Evolutionary conservation across 2,113 vertebrate species (phyloP).

Genomic region (Pontoporia blainvillei): DNA sequence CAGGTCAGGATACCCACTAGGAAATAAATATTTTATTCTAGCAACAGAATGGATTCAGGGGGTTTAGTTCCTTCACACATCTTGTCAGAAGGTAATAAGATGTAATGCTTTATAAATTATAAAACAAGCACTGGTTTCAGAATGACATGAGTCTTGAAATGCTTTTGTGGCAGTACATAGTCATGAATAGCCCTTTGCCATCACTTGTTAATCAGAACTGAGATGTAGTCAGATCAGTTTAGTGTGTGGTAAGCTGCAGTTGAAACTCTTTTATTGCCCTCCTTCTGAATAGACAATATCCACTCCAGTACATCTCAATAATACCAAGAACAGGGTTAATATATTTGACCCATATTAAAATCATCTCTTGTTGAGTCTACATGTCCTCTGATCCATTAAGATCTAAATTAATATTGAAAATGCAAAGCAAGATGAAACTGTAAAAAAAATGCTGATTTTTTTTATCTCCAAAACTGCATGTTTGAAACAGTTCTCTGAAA

Average conservation of each 20-base stretch:
- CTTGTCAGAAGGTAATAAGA: conserved; percentile 64
- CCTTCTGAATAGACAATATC: not conserved
- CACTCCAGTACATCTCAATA: not conserved
- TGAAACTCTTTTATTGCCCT: not conserved
- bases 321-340: not conserved
- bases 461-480: not conserved
- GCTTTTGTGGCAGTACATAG: not conserved
- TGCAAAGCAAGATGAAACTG: not conserved
- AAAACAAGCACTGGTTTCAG: conserved; percentile 54
- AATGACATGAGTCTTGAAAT: conserved; percentile 35
- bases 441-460: not conserved
- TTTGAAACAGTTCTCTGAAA: not conserved
- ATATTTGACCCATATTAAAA: not conserved
- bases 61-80: conserved; percentile 36
- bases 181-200: not conserved
- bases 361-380: not conserved
- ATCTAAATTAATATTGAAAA: not conserved
- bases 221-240: not conserved
- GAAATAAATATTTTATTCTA: not conserved
- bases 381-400: not conserved
- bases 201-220: conserved; percentile 24
- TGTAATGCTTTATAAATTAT: conserved; percentile 64
- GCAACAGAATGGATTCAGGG: conserved; percentile 35
- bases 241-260: not conserved
- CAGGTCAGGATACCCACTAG: not conserved